phyloP scores from a whole-genome alignment of 2,113 vertebrate species.

The Gasterosteus aculeatus region DNA sequence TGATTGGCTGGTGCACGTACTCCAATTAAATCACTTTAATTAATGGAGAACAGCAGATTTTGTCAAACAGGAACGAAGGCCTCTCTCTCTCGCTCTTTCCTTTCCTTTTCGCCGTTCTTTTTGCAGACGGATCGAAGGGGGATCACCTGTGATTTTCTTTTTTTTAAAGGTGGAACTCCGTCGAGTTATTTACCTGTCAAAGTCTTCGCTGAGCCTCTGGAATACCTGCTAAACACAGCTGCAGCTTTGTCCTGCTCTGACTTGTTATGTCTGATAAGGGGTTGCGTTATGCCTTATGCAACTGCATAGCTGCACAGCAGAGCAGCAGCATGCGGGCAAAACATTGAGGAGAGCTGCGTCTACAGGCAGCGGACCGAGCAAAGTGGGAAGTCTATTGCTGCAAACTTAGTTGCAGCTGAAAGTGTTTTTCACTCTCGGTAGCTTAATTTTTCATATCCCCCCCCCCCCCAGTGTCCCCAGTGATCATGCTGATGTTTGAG shows the following conservation, averaged over 20 bases:
- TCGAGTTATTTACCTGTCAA: constrained; percentile 5
- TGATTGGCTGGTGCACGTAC: constrained; percentile 52
- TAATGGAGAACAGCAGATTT: constrained; percentile 59
- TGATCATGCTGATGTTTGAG: constrained; percentile 4
- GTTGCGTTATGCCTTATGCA: constrained; percentile 33
- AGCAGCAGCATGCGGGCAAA: background rate
- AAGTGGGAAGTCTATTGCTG: constrained; percentile 20
- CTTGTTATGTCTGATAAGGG: constrained; percentile 65
- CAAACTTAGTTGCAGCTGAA: constrained; percentile 30
- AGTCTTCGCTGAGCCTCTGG: constrained; percentile 3
- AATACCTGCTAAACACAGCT: constrained; percentile 49
- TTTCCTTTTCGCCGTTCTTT: constrained; percentile 45
- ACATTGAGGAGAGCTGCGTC: constrained; percentile 26
- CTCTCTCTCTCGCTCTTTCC: constrained; percentile 35
- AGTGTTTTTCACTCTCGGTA: constrained; percentile 17
- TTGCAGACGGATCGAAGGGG: constrained; percentile 37
- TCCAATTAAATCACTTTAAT: constrained; percentile 52
- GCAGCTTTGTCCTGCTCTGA: constrained; percentile 52
- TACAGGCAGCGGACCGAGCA: constrained; percentile 24
- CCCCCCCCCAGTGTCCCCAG: constrained; percentile 18
- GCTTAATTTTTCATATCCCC: constrained; percentile 27
- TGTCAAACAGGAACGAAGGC: constrained; percentile 13
- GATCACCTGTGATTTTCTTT: constrained; percentile 21
- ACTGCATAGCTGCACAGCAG: background rate
- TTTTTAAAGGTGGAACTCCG: background rate